Evolutionary conservation across 1,140 invertebrate genomes (phyloP), one percentile per base, ranked within the genome.

Genomic region (Rhagoletis pomonella): DNA sequence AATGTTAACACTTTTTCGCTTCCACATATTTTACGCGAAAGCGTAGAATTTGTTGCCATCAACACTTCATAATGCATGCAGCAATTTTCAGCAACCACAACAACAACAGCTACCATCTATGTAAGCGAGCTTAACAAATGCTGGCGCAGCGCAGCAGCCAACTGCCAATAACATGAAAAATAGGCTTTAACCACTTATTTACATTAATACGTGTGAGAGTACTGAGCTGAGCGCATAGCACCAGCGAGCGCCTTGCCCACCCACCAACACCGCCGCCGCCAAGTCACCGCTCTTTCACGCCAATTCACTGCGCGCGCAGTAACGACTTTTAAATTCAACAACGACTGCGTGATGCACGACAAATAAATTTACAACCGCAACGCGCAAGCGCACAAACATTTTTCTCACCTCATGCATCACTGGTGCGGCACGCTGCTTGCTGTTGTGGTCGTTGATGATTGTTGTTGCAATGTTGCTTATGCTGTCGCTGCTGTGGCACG

Each of bases 341-440:
- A 81, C 73, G 73, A 81, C 73, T 58, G 73, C 73, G 73, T 81
- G 73, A 55, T 81, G 73, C 73, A 81, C 73, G 73, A 81, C 73
- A 81, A 81, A 81, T 81, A 81, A 81, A 81, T 81, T 81, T 81
- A 81, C 73, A 81, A 81, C 73, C 73, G 73, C 73, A 81, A 81
- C 73, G 73, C 73, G 85, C 58, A 86, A 59, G 55, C 85, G 62
- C 58, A 60, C 55, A 62, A 86, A 86, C 55, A 65, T 86, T 86
- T 62, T 86, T 86, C 85, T 86, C 85, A 86, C 85, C 85, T 65
- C 58, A 86, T 86, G 58, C 85, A 62, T 86, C 85, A 64, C 85
- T 12, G 19, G 19, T 14, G 85, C 85, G 39, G 85, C 85, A 85
- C 47, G 58, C 44, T 42, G 58, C 0, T 12, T 60, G 62, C 50